phyloP scores from a whole-genome alignment of 2,113 vertebrate species.

The Melospiza melodia region DNA sequence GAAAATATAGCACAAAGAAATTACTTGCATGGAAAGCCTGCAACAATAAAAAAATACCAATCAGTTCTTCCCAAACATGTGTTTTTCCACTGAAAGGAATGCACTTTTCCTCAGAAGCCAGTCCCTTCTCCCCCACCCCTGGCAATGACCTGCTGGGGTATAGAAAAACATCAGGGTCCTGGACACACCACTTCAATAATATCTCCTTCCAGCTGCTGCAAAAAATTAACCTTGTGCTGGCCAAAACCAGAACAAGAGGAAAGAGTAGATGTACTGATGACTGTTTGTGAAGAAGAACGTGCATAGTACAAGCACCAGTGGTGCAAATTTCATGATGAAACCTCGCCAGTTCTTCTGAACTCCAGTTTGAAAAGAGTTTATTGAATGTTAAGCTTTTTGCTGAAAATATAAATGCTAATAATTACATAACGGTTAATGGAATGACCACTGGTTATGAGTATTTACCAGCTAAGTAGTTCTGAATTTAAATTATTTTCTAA shows the following conservation, averaged over 20 bases:
- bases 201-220: too few species aligned
- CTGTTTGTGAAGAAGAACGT: not conserved
- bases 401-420: not conserved
- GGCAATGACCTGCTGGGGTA: not conserved
- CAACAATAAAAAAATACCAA: not conserved
- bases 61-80: not conserved
- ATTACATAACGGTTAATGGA: not conserved
- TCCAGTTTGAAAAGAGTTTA: not conserved
- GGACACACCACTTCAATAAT: not conserved
- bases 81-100: not conserved
- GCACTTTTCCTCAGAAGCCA: not conserved
- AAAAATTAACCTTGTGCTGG: not conserved
- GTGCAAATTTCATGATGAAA: not conserved
- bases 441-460: not conserved
- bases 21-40: accelerated
- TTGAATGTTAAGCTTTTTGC: not conserved
- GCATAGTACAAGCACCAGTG: not conserved
- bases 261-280: not conserved
- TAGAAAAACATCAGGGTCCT: not conserved
- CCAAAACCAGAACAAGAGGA: not conserved
- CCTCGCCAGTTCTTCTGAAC: not conserved
- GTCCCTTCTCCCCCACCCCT: not conserved
- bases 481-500: not conserved
- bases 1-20: not conserved
- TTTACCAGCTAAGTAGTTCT: not conserved